Evolutionary conservation across 2,797 vertebrate genomes (phyloP).

Genomic region (Clamator glandarius): DNA sequence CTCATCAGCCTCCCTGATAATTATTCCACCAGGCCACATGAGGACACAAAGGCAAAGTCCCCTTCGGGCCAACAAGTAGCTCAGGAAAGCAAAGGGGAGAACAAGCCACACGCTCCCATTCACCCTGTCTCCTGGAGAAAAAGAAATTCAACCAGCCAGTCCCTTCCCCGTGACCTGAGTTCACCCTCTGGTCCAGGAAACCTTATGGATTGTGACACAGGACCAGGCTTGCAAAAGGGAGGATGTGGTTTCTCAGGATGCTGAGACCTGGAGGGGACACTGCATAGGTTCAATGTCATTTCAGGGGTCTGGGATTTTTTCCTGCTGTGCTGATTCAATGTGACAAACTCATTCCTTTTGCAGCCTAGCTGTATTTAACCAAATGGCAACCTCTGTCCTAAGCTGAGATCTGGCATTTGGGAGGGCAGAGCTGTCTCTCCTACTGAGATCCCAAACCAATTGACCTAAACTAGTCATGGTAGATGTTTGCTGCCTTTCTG

Average conservation of each 20-base stretch:
- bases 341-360: conserved; percentile 3
- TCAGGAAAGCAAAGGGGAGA: not conserved
- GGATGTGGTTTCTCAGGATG: not conserved
- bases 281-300: fast-evolving
- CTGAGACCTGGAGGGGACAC: not conserved
- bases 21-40: not conserved
- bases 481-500: fast-evolving
- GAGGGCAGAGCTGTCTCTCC: not conserved
- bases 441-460: not conserved
- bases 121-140: not conserved
- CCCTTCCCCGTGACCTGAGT: conserved; percentile 5
- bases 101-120: fast-evolving
- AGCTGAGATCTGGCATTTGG: not conserved
- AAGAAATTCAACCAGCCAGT: not conserved
- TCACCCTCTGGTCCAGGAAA: not conserved
- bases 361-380: not conserved
- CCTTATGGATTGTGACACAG: not conserved
- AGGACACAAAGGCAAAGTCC: not conserved
- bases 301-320: not conserved
- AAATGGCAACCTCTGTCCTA: not conserved
- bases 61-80: not conserved
- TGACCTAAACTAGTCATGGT: not conserved
- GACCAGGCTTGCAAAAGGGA: not conserved
- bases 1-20: not conserved
- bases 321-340: not conserved